Conservation (phyloP, 2,797 vertebrate genomes). For the Ateles fusciceps region DNA sequence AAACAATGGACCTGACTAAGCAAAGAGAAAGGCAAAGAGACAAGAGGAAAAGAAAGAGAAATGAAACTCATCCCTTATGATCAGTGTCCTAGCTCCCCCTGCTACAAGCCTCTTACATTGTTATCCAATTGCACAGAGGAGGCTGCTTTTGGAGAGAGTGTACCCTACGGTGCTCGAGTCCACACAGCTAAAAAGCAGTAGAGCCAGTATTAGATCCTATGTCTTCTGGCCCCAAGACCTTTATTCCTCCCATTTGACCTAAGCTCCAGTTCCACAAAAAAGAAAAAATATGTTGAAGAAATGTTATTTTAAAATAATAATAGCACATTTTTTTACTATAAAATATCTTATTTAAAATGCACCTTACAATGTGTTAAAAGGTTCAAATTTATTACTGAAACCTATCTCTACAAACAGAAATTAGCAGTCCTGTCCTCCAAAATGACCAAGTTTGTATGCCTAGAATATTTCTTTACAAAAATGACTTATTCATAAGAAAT, state of each 20-base stretch:
- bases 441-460: neutral
- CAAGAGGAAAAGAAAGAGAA: neutral
- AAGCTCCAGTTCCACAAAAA: neutral
- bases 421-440: neutral
- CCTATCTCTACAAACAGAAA: neutral
- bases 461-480: neutral
- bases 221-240: neutral
- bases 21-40: neutral
- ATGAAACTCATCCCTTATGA: neutral
- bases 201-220: neutral
- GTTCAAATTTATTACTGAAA: neutral
- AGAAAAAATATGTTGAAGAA: neutral
- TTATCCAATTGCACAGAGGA: no score
- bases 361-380: neutral
- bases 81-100: no score
- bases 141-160: accelerated
- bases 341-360: neutral
- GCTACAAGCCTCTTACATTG: accelerated
- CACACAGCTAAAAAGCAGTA: neutral
- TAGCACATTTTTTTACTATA: neutral
- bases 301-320: neutral
- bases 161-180: accelerated
- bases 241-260: neutral
- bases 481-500: neutral
- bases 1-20: neutral